Evolutionary conservation across 2,888 invertebrate species (phyloP), one percentile per base, ranked within the genome.

Genomic region (Agrotis segetum): DNA sequence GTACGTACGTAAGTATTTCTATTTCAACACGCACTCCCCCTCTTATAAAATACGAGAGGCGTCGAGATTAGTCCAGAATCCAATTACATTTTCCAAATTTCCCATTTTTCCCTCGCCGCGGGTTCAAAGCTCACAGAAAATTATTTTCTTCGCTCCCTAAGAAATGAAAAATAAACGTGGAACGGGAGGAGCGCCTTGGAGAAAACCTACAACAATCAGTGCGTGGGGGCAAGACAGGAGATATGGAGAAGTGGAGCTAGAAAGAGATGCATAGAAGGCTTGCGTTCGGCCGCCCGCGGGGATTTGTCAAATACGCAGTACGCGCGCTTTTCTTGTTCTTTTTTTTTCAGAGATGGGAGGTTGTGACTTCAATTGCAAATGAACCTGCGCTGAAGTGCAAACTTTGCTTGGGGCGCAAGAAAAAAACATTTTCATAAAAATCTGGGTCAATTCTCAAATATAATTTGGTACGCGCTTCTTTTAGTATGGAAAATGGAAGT

Each of bases 81-180:
- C 95, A 96, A 96, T 96, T 95, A 95, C 93, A 93, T 94, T 95
- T 95, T 93, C 93, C 87, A 93, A 94, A 95, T 93, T 93, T 95
- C 92, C 90, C 92, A 93, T 94, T 95, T 95, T 95, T 94, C 92
- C 92, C 91, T 88, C 91, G 90, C 89, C 91, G 92, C 91, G 90
- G 92, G 95, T 94, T 95, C 95, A 95, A 93, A 95, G 95, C 95
- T 95, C 94, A 93, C 87, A 88, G 95, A 94, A 95, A 96, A 96
- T 96, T 93, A 96, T 96, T 96, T 95, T 94, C 94, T 91, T 91
- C 92, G 90, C 92, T 93, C 94, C 91, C 88, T 85, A 92, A 92
- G 94, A 94, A 93, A 95, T 95, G 95, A 95, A 95, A 96, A 95
- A 96, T 95, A 96, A 96, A 95, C 93, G 93, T 86, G 88, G 78